phyloP scores from a whole-genome alignment of 2,797 vertebrate genomes.

The Leptodactylus fallax region DNA sequence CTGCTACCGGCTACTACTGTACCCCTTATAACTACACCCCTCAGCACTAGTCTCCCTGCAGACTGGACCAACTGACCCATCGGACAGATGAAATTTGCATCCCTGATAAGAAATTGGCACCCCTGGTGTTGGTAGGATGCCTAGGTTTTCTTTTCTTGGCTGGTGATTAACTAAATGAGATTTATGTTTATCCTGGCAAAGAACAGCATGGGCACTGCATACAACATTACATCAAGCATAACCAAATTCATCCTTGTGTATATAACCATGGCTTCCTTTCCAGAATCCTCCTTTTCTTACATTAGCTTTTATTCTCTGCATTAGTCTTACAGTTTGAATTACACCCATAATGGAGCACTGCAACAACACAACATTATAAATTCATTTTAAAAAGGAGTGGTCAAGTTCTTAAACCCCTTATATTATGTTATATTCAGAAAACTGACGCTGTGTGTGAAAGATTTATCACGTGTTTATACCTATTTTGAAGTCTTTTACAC shows the following conservation, averaged over 20 bases:
- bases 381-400: not conserved
- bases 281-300: not conserved
- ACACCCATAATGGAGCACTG: not conserved
- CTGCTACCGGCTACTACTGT: too few species aligned
- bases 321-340: not conserved
- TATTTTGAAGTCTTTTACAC: too few species aligned
- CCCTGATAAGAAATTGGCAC: not conserved
- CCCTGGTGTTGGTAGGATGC: too few species aligned
- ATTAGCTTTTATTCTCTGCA: not conserved
- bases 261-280: not conserved
- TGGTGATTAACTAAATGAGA: not conserved
- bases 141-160: not conserved
- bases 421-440: too few species aligned
- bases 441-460: too few species aligned
- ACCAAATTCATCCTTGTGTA: not conserved
- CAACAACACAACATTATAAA: not conserved
- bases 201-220: not conserved
- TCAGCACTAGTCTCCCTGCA: not conserved
- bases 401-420: too few species aligned
- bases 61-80: not conserved
- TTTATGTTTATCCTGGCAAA: not conserved
- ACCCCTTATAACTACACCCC: too few species aligned
- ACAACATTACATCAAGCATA: not conserved
- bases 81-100: not conserved
- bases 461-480: too few species aligned